Conservation (phyloP, 2,888 invertebrate genomes). For the Pterostichus madidus region DNA sequence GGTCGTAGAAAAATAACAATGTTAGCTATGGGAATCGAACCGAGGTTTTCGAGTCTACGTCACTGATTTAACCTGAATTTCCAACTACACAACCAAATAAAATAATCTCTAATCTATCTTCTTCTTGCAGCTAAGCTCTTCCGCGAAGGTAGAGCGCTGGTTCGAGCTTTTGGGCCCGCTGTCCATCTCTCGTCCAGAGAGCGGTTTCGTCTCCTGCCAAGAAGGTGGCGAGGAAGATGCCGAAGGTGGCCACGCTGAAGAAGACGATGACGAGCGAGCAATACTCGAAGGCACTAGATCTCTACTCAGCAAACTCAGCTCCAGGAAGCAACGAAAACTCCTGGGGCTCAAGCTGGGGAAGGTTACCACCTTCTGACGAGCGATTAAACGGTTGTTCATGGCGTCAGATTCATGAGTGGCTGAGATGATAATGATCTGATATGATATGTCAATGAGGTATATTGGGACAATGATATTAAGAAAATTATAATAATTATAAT, state of each 20-base stretch:
- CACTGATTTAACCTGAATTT: too few species aligned
- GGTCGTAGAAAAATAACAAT: too few species aligned
- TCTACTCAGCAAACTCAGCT: slow-evolving; percentile 84
- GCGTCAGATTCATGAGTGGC: slow-evolving; percentile 36
- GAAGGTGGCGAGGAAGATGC: slow-evolving; percentile 79
- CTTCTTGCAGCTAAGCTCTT: slow-evolving; percentile 83
- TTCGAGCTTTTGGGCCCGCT: slow-evolving; percentile 85
- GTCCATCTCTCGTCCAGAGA: slow-evolving; percentile 86
- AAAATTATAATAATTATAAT: too few species aligned
- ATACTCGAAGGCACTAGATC: slow-evolving; percentile 84
- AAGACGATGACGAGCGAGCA: slow-evolving; percentile 80
- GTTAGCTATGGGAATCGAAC: too few species aligned
- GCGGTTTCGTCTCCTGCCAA: slow-evolving; percentile 86
- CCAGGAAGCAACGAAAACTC: slow-evolving; percentile 85
- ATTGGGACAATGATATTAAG: not conserved
- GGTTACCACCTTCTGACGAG: slow-evolving; percentile 84
- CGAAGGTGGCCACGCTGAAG: slow-evolving; percentile 73
- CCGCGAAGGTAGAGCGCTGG: slow-evolving; percentile 90
- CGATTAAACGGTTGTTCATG: slow-evolving; percentile 55
- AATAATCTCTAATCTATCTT: not conserved
- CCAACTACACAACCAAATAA: too few species aligned
- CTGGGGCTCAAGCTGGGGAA: slow-evolving; percentile 85
- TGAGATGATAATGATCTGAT: not conserved
- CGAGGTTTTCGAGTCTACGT: too few species aligned
- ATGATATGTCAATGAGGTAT: not conserved